Conservation (phyloP, 1,140 invertebrate genomes). For the Drosophila tristis region DNA sequence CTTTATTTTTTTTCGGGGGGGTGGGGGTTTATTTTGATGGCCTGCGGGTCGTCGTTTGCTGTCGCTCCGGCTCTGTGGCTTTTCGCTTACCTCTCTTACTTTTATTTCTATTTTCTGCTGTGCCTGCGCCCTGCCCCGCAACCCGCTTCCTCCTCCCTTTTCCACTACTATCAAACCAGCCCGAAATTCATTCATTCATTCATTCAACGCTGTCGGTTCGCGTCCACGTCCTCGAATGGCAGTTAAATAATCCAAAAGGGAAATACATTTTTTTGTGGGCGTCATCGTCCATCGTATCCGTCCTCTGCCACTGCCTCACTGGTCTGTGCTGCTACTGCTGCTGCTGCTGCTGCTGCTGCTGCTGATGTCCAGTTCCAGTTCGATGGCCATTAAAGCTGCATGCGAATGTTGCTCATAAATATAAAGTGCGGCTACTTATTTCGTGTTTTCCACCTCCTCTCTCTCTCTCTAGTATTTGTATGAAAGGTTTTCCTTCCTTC, state of each 20-base stretch:
- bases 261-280: slow-evolving; percentile 73
- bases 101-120: slow-evolving; percentile 42
- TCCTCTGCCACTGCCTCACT: slow-evolving; percentile 4
- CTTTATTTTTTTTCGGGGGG: too few relatives aligned
- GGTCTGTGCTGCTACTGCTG: slow-evolving; percentile 2
- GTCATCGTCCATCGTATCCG: slow-evolving; percentile 28
- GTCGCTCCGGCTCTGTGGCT: too few relatives aligned
- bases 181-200: slow-evolving; percentile 52
- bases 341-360: background rate
- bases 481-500: slow-evolving; percentile 53
- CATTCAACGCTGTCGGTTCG: slow-evolving; percentile 46
- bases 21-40: slow-evolving; percentile 39
- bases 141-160: slow-evolving; percentile 11
- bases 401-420: slow-evolving; percentile 71
- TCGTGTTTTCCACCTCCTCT: slow-evolving; percentile 13
- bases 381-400: slow-evolving; percentile 72
- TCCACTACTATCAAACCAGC: slow-evolving; percentile 12
- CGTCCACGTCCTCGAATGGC: slow-evolving; percentile 32
- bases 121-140: too few relatives aligned
- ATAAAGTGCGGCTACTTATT: slow-evolving; percentile 71
- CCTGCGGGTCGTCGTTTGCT: slow-evolving; percentile 21
- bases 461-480: slow-evolving; percentile 33
- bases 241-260: slow-evolving; percentile 71
- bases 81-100: slow-evolving; percentile 12
- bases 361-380: slow-evolving; percentile 52